Evolutionary conservation across 1,140 invertebrate genomes (phyloP), one percentile per base, ranked within the genome.

Genomic region (Hylyphantes graminicola): DNA sequence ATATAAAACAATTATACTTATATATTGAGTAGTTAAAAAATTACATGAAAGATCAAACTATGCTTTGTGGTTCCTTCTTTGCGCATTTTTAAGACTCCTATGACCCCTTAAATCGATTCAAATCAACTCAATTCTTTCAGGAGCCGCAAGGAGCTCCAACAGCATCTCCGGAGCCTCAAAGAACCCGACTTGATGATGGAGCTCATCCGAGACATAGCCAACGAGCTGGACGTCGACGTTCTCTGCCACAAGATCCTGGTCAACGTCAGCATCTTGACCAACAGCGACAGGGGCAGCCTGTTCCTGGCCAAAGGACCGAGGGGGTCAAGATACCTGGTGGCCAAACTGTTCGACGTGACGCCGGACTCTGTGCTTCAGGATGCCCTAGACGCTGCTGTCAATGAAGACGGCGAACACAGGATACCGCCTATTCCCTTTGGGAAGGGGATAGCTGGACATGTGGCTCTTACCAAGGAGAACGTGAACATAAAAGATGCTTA

Each of bases 201-300:
- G 90, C 92, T 97, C 78, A 97, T 97, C 87, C 93, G 95, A 65
- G 96, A 98, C 89, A 95, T 98, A 68, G 94, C 96, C 84, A 97
- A 96, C 89, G 96, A 98, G 90, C 89, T 97, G 88, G 96, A 98
- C 89, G 96, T 98, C 88, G 95, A 97, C 89, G 93, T 95, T 12
- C 92, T 98, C 7, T 98, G 96, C 89, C 95, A 97, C 90, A 98
- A 98, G 91, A 97, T 97, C 87, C 92, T 97, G 48, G 95, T 96
- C 17, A 98, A 97, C 90, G 96, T 97, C 2, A 93, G 95, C 63
- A 90, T 96, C 76, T 91, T 98, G 64, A 97, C 95, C 6, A 92
- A 94, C 85, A 96, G 96, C 0, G 96, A 97, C 89, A 90, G 96
- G 19, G 95, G 95, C 11, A 95, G 94, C 77, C 90, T 97, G 77